A percentile compares a stretch with the other conserved stretches of the same genome.
phyloP scores from a whole-genome alignment of 2,888 invertebrate species.

The Ferrisia virgata region DNA sequence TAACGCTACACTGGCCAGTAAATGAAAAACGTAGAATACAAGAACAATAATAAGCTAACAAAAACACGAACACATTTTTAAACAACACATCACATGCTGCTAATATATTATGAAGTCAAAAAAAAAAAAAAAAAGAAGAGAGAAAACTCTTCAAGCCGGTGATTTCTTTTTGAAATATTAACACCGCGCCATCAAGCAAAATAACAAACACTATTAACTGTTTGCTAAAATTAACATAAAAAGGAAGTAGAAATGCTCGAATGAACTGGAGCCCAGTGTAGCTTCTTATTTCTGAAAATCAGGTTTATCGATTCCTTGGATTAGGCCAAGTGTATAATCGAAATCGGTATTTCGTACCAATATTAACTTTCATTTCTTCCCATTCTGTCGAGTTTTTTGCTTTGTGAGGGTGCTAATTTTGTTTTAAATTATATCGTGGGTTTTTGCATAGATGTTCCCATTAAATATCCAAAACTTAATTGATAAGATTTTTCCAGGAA shows the following conservation, averaged over 20 bases:
- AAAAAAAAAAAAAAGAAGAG: background rate
- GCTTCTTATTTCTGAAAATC: no score
- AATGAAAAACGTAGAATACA: no score
- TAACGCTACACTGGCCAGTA: background rate
- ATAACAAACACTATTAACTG: background rate
- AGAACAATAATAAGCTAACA: background rate
- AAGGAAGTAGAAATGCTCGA: background rate
- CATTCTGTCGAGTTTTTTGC: no score
- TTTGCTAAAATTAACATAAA: background rate
- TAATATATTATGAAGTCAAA: background rate
- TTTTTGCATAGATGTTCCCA: no score
- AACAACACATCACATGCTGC: conserved; percentile 18
- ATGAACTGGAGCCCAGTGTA: background rate
- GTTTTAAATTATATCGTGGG: no score
- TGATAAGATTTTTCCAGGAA: no score
- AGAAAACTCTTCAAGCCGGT: background rate
- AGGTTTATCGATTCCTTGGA: no score
- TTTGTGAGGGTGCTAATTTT: no score
- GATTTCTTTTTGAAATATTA: conserved; percentile 8
- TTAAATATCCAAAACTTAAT: no score
- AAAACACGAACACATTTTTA: conserved; percentile 15
- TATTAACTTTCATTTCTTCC: no score
- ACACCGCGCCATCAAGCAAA: background rate
- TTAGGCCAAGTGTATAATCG: no score
- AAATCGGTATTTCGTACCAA: no score